A percentile compares a stretch with the other conserved stretches of the same genome.
Conservation (phyloP, 2,888 invertebrate species). For the Cataglyphis livida region DNA sequence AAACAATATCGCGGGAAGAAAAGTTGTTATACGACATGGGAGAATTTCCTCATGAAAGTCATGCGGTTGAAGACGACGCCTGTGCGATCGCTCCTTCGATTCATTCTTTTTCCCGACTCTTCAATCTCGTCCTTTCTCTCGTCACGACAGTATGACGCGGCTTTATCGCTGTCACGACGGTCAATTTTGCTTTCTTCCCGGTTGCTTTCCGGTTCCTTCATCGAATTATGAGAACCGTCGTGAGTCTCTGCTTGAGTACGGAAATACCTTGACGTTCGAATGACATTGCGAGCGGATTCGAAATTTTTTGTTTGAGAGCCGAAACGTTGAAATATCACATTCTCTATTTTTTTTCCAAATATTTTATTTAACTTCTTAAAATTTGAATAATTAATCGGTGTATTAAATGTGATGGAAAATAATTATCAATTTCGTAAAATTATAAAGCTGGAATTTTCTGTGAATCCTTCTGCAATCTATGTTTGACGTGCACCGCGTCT, state of each 20-base stretch:
- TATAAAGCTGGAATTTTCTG: background rate
- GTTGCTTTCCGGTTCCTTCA: constrained; percentile 34
- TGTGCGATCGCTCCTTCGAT: constrained; percentile 76
- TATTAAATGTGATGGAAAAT: background rate
- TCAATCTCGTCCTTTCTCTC: constrained; percentile 38
- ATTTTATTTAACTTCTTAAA: background rate
- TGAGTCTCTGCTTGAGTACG: constrained; percentile 3
- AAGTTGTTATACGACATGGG: constrained; percentile 48
- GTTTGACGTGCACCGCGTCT: background rate
- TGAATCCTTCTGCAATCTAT: background rate
- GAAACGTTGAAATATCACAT: constrained; percentile 2
- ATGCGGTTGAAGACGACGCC: constrained; percentile 57
- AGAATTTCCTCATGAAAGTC: constrained; percentile 69
- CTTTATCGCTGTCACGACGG: constrained; percentile 24
- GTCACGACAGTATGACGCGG: constrained; percentile 32
- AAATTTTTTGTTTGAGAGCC: constrained; percentile 14
- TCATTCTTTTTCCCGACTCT: constrained; percentile 62
- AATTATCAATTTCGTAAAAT: background rate
- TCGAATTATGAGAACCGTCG: constrained; percentile 50
- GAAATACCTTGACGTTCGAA: constrained; percentile 42
- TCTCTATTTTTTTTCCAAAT: background rate
- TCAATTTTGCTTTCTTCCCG: constrained; percentile 28
- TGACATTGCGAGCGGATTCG: constrained; percentile 26
- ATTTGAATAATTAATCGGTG: background rate
- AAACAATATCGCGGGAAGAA: constrained; percentile 45